Conservation (phyloP, 2,113 vertebrate species). For the Phaetusa simplex region DNA sequence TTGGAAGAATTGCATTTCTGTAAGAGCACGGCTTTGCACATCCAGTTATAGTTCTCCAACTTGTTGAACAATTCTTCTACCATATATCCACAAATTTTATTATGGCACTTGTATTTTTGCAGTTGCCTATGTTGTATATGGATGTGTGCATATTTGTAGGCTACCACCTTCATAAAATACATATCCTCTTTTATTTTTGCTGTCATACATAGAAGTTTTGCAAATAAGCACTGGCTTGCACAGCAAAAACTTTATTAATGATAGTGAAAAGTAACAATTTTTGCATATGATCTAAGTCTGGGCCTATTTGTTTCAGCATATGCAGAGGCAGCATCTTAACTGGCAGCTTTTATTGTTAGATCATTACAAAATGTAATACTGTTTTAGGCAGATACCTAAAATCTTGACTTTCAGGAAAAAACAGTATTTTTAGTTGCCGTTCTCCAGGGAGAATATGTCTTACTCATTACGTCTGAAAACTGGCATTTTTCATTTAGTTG, state of each 20-base stretch:
- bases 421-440: not conserved
- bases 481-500: not conserved
- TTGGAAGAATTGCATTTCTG: not conserved
- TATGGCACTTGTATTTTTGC: not conserved
- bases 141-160: not conserved
- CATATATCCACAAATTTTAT: not conserved
- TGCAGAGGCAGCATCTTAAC: not conserved
- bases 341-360: not conserved
- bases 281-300: not conserved
- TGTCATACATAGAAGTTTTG: not conserved
- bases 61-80: not conserved
- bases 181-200: not conserved
- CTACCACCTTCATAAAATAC: not conserved
- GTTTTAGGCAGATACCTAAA: not conserved
- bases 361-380: not conserved
- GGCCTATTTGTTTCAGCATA: not conserved
- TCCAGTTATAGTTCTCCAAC: not conserved
- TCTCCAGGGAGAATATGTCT: not conserved
- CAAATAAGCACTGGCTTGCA: not conserved
- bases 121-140: not conserved
- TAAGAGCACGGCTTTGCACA: not conserved
- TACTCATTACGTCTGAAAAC: not conserved
- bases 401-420: not conserved
- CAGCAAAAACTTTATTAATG: not conserved
- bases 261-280: not conserved